phyloP scores from a whole-genome alignment of 2,797 vertebrate genomes.

The Rhynchonycteris naso region DNA sequence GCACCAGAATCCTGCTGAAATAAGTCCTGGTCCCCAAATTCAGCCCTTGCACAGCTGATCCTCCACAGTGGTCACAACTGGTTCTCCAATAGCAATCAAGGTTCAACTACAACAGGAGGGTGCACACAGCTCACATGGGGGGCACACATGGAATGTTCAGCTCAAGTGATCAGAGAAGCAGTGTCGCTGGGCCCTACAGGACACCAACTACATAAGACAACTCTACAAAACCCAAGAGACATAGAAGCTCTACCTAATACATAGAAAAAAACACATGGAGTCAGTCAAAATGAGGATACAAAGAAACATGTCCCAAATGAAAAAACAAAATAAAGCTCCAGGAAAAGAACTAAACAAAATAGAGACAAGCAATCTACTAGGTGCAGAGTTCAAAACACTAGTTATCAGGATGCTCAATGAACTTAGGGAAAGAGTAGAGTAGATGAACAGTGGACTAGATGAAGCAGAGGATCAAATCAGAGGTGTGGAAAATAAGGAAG shows the following conservation, averaged over 20 bases:
- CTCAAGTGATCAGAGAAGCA: not conserved
- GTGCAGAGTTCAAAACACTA: not conserved
- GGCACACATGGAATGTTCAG: not conserved
- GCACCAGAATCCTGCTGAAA: not conserved
- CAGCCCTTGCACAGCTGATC: not conserved
- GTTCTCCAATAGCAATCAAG: not conserved
- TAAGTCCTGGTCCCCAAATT: not conserved
- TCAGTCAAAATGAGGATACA: not conserved
- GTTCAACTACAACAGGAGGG: not conserved
- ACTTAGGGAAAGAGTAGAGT: not conserved
- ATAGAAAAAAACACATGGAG: not conserved
- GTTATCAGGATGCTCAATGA: not conserved
- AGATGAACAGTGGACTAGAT: not conserved
- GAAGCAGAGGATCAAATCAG: not conserved
- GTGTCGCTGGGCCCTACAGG: not conserved
- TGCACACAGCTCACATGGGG: not conserved
- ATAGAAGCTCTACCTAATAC: not conserved
- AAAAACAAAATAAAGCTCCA: not conserved
- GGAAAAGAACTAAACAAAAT: not conserved
- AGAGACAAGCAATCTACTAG: not conserved
- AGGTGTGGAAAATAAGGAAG: not conserved
- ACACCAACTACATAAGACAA: no score
- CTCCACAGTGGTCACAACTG: not conserved
- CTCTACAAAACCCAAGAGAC: not conserved
- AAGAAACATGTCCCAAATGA: not conserved